Base-by-base conservation (phyloP, 2,797 vertebrate genomes). In the Emydoidea blandingii region DNA sequence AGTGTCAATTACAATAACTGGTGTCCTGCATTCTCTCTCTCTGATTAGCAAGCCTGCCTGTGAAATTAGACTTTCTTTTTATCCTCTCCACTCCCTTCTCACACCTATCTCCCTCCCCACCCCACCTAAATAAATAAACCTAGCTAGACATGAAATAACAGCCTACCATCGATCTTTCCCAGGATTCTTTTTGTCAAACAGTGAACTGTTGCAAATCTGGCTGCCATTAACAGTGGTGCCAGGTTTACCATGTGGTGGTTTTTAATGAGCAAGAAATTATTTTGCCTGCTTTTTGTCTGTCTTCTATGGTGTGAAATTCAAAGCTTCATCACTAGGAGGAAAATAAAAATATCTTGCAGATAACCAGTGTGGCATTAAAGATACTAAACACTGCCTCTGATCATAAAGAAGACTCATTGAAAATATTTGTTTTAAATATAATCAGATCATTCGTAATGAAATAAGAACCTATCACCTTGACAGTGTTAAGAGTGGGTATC, bases 141-240 rank as follows among this genome's bases (percentile, higher is more conserved):
- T 34, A 94, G n/a, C 27, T 54, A 72, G 76, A 12, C 80, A 54
- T 1, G 2, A 65, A 57, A 72, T 29, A 29, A 80, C 81, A 54
- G 23, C 56, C 83, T 65, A 49, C 74, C 57, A 49, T 41, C 27
- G 79, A 59, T 65, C 84, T 59, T 94, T 95, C 65, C 62, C 3
- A 3, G 82, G 81, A 79, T 92, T 47, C 86, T 92, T 83, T 92
- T 78, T 68, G 29, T 83, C 29, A 93, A 57, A 37, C 72, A 90
- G 1, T 81, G 84, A 95, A 88, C 76, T 65, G 37, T 81, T 81
- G 44, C 86, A 95, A 93, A 21, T 5, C 44, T 89, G 79, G 44
- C 7, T 81, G 44, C 47, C 57, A 0, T 87, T 89, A 91, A 27
- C 76, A 94, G 37, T 37, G 93, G 81, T 54, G 25, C 74, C 57